Base-by-base conservation (phyloP, 2,113 vertebrate genomes). In the Saccopteryx bilineata region DNA sequence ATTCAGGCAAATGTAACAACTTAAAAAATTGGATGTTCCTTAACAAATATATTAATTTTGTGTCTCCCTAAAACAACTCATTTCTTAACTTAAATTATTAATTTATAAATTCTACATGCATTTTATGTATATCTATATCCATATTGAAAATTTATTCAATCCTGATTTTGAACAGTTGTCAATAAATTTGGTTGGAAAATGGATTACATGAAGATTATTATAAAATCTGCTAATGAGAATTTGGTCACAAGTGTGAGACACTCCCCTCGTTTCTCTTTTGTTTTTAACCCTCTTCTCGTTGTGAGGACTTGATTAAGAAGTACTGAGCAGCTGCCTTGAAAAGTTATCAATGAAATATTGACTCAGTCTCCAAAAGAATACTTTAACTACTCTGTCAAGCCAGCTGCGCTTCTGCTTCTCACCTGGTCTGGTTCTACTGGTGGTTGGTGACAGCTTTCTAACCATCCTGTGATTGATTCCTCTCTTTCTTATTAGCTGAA, bases 81-180 rank as follows among this genome's bases (percentile, higher is more conserved):
- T 68, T 75, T 63, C 86, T 91, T 88, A 76, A 50, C 26, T 39
- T 85, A 69, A 93, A 48, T 71, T 89, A 56, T 78, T 66, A 81
- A 61, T n/a, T 46, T 63, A 54, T 71, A 3, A 54, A 65, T 92
- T 33, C n/a, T 68, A n/a, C 0, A 33, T 60, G 46, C 21, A 19
- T 65, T 71, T 1, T 61, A 31, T 76, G 4, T 8, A 5, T 69
- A 50, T 89, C 1, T 80, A 50, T 79, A 68, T 33, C 5, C 7
- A 79, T 23, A 18, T 2, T 60, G 9, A 8, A 72, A 82, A 31
- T 92, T 61, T 91, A 66, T 65, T 85, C 31, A 21, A 61, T 48
- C 21, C 12, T 63, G 31, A 75, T 69, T 75, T 91, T 80, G 24
- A 2, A 75, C 8, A 50, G 26, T 68, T 65, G 52, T 87, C 66